These are phyloP conservation scores for Tinea pellionella DNA, from an alignment of 2,888 invertebrate species.

Conservation along the genomic window DNA sequence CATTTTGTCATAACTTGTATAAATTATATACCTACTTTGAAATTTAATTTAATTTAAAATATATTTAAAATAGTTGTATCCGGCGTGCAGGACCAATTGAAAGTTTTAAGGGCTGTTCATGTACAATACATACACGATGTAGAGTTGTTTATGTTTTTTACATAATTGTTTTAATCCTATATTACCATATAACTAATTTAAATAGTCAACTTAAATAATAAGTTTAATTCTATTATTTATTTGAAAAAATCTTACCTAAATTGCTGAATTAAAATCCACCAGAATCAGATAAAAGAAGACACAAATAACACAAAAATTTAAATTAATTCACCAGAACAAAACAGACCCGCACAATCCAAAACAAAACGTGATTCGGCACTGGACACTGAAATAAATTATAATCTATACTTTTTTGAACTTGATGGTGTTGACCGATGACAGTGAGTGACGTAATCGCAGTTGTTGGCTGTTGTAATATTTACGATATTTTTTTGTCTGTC, in stretches of 20 bases:
- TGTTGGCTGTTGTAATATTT: slow-evolving; percentile 56
- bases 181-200: no score
- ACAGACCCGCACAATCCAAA: slow-evolving; percentile 48
- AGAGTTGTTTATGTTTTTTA: no score
- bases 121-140: no score
- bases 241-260: neutral
- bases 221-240: no score
- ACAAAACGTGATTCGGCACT: slow-evolving; percentile 30
- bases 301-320: slow-evolving; percentile 39
- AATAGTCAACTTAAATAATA: no score
- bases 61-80: no score
- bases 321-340: slow-evolving; percentile 58
- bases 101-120: no score
- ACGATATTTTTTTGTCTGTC: slow-evolving; percentile 58
- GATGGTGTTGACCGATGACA: slow-evolving; percentile 28
- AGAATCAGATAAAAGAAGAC: slow-evolving; percentile 27
- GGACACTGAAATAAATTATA: slow-evolving; percentile 13
- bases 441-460: slow-evolving; percentile 32
- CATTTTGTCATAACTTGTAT: neutral
- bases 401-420: slow-evolving; percentile 22
- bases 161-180: no score
- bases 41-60: no score
- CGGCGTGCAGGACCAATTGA: no score
- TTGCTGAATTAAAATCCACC: slow-evolving; percentile 44
- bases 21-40: neutral